Evolutionary conservation across 2,797 vertebrate species (phyloP).

Genomic region (Cirrhinus molitorella): DNA sequence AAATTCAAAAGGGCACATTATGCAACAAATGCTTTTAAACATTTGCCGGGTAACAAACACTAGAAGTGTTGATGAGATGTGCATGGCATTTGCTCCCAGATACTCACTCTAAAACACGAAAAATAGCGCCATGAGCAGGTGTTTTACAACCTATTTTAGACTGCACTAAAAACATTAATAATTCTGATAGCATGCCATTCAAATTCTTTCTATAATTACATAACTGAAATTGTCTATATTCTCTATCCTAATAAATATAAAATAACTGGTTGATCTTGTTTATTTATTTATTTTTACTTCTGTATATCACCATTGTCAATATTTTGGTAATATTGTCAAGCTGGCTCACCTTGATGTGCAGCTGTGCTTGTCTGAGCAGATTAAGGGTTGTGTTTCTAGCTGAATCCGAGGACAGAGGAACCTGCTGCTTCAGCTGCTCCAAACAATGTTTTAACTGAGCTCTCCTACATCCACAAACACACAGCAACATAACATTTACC

Average conservation of each 20-base stretch:
- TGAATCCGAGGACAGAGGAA: constrained; percentile 85
- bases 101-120: background rate
- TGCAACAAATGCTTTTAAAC: background rate
- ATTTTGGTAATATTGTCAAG: background rate
- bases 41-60: background rate
- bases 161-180: background rate
- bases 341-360: constrained; percentile 89
- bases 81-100: background rate
- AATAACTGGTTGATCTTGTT: background rate
- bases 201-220: background rate
- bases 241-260: background rate
- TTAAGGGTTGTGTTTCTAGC: constrained; percentile 89
- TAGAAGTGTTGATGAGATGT: background rate
- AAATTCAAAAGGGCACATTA: background rate
- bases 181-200: background rate
- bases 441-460: constrained; percentile 90
- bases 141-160: background rate
- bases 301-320: background rate
- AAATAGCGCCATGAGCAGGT: background rate
- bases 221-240: background rate
- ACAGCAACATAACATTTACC: background rate
- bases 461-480: constrained; percentile 76
- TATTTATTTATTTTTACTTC: background rate
- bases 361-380: constrained; percentile 87
- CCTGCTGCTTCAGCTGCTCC: constrained; percentile 93